A percentile compares a stretch with the other conserved stretches of the same genome.
Evolutionary conservation across 2,888 invertebrate species (phyloP).

Genomic region (Petrolisthes cinctipes): DNA sequence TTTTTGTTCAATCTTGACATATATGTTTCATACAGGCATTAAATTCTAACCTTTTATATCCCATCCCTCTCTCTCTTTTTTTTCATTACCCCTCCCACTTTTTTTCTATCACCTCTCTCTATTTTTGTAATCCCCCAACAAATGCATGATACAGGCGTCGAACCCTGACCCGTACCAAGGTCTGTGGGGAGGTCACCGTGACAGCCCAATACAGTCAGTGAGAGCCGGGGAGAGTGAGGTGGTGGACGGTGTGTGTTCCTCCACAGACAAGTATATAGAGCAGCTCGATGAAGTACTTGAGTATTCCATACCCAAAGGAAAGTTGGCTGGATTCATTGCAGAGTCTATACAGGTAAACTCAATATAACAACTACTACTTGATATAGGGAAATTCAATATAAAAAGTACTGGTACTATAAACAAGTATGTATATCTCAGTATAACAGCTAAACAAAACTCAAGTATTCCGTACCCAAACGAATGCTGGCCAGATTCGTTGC

Average conservation of each 20-base stretch:
- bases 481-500: too few species aligned
- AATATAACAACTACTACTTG: too few species aligned
- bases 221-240: constrained; percentile 78
- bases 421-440: too few species aligned
- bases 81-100: not conserved
- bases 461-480: too few species aligned
- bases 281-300: constrained; percentile 84
- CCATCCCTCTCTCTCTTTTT: not conserved
- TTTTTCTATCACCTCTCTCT: not conserved
- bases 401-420: too few species aligned
- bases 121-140: not conserved
- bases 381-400: too few species aligned
- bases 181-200: constrained; percentile 94
- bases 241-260: constrained; percentile 75
- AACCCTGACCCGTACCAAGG: constrained; percentile 93
- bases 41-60: not conserved
- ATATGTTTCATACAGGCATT: constrained; percentile 20
- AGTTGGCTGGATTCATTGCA: constrained; percentile 86
- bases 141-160: constrained; percentile 76
- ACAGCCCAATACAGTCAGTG: constrained; percentile 81
- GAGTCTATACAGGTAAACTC: constrained; percentile 86
- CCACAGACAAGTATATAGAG: constrained; percentile 84
- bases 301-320: constrained; percentile 81
- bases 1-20: not conserved
- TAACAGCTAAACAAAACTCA: too few species aligned